Base-by-base conservation (phyloP, 1,140 invertebrate genomes). In the Brachionus paranguensis region DNA sequence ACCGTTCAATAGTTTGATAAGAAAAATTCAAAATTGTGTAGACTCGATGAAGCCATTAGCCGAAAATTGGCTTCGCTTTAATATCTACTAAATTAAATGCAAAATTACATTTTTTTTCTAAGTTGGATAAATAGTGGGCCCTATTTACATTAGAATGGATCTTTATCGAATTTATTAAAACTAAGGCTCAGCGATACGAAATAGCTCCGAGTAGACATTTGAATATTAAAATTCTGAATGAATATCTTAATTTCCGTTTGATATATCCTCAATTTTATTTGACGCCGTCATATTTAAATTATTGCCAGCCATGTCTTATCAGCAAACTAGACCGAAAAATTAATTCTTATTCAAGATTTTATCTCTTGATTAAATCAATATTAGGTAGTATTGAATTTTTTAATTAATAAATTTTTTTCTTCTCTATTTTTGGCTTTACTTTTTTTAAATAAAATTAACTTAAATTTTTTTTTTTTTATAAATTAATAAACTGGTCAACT, bases 101-200 rank as follows among this genome's bases (percentile, higher is more conserved):
- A 72, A 72, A 72, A 72, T 72, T 72, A 72, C 68, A 72, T 72
- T 72, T 68, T 72, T 55, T 60, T 60, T 72, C 33, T 72, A 72
- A 72, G 43, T 72, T 41, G 33, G 65, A 70, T 70, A 70, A 70
- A 70, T 33, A 72, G 33, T 17, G 37, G 53, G 20, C 53, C 20
- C 37, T 72, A 72, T 72, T 72, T 41, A 72, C 68, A 72, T 72
- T 72, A 45, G 37, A 72, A 72, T 72, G 41, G 20, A 24, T 41
- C 33, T 68, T 68, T 68, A 68, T 68, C 27, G 65, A 68, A 68
- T 68, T 33, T 68, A 68, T 68, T 14, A 68, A 68, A 68, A 14
- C 65, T 68, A 68, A 41, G 65, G 10, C 68, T 24, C 20, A 43
- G 43, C 33, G 33, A 72, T 72, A 72, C 17, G 68, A 41, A 33